These are phyloP conservation scores for Drosophila multiciliata DNA, from an alignment of 2,888 invertebrate species.

Conservation along the genomic window DNA sequence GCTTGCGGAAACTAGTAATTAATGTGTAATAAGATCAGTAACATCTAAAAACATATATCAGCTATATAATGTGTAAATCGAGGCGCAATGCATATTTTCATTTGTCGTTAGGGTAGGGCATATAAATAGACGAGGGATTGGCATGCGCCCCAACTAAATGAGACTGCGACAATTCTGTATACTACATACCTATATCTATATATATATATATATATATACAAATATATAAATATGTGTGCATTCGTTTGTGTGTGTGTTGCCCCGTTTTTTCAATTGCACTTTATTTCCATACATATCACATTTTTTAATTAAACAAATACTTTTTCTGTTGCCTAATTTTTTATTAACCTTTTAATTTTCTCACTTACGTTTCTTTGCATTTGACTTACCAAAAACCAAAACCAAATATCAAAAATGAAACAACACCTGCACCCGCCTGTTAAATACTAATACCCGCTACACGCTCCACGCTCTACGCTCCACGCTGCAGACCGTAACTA, in stretches of 20 bases:
- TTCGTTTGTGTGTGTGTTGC: constrained; percentile 24
- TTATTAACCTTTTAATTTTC: constrained; percentile 49
- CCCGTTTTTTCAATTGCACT: constrained; percentile 37
- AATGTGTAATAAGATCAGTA: constrained; percentile 12
- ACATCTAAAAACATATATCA: constrained; percentile 2
- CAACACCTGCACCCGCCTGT: constrained; percentile 54
- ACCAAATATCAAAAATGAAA: constrained; percentile 28
- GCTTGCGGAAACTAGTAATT: constrained; percentile 7
- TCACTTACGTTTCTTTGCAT: constrained; percentile 72
- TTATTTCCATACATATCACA: constrained; percentile 18
- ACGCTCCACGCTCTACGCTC: constrained; percentile 3
- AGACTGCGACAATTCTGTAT: constrained; percentile 20
- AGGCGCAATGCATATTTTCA: constrained; percentile 28
- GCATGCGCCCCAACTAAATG: constrained; percentile 22
- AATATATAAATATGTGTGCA: constrained; percentile 6
- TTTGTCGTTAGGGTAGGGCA: constrained; percentile 59
- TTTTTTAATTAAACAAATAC: constrained; percentile 6
- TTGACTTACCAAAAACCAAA: constrained; percentile 55
- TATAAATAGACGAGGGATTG: constrained; percentile 55
- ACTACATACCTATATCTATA: background rate
- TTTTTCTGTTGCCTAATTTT: constrained; percentile 35
- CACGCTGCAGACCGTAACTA: constrained; percentile 41
- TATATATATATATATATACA: no score
- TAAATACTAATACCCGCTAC: constrained; percentile 51
- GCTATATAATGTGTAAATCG: constrained; percentile 15